Base-by-base conservation (phyloP, 1,140 invertebrate species). In the Pseudobourletiella spinata region DNA sequence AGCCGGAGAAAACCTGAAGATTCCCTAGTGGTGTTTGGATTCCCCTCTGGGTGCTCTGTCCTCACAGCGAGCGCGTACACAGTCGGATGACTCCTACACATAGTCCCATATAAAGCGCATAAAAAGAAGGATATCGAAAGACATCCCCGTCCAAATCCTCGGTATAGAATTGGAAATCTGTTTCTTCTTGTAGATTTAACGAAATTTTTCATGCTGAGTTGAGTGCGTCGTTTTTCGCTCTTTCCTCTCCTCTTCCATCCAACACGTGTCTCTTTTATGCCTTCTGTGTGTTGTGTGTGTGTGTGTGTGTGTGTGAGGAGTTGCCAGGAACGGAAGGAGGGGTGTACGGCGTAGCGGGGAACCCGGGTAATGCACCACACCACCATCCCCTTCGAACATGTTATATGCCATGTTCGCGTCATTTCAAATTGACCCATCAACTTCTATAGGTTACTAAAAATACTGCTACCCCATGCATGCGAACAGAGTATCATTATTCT, bases 121-220 rank as follows among this genome's bases (percentile, higher is more conserved):
- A 24, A 16, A n/a, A 42, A 43, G 39, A 48, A 22, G 22, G 22
- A 16, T 14, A 54, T 26, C 24, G n/a, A 26, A 54, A 26, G 16
- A n/a, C n/a, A n/a, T n/a, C n/a, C n/a, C n/a, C n/a, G n/a, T 20
- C 44, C 24, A 42, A 48, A 48, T 30, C 51, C 44, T 30, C n/a
- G 32, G 18, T 11, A 24, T 20, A 48, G 44, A 59, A 50, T 59
- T 59, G 28, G 22, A 48, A 59, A 59, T 59, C 57, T 59, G 14
- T 25, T 51, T 51, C 22, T 26, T 24, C 35, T 50, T 20, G 43
- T 59, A 42, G 57, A 59, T 59, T 59, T 59, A 59, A 59, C 57
- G 57, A 59, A 59, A 59, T 59, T 59, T 59, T 59, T 59, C 57
- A 59, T 59, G 57, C 57, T 48, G 46, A 50, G 57, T 59, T 59